Conservation (phyloP, 2,113 vertebrate species). For the Tauraco erythrolophus region DNA sequence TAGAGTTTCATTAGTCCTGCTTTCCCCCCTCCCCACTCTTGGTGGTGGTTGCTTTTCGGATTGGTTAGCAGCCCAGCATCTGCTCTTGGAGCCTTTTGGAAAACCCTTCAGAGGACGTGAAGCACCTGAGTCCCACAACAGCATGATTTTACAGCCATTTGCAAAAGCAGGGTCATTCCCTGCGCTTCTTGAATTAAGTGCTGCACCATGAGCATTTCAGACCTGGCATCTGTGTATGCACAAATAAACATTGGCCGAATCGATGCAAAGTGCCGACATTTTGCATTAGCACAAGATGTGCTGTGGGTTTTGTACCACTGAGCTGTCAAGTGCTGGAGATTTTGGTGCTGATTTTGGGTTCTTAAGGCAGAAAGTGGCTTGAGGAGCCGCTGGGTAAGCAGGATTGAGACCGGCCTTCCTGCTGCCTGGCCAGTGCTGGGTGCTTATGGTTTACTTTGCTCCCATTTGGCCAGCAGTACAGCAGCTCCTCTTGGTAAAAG, state of each 20-base stretch:
- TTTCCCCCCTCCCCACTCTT: background rate
- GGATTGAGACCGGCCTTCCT: background rate
- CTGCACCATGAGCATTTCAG: background rate
- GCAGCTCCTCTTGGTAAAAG: background rate
- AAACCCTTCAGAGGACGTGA: background rate
- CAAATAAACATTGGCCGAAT: background rate
- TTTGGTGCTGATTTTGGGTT: background rate
- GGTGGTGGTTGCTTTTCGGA: conserved; percentile 52
- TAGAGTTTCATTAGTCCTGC: conserved; percentile 63
- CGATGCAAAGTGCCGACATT: background rate
- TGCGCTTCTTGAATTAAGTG: conserved; percentile 23
- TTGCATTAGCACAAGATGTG: background rate
- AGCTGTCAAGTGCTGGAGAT: background rate
- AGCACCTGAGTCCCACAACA: background rate
- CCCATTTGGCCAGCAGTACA: background rate
- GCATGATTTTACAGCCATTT: background rate
- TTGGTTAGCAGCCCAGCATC: conserved; percentile 54
- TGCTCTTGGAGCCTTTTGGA: conserved; percentile 57
- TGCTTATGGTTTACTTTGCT: background rate
- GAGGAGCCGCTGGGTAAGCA: background rate
- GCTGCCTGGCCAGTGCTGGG: background rate
- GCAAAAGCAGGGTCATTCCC: background rate
- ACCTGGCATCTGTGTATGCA: background rate
- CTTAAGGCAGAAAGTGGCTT: background rate
- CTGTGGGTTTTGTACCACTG: background rate